Percentiles rank a stretch among this genome's conserved stretches.
Conservation (phyloP, 2,888 invertebrate genomes). For the Mongoloraphidia duomilia region DNA sequence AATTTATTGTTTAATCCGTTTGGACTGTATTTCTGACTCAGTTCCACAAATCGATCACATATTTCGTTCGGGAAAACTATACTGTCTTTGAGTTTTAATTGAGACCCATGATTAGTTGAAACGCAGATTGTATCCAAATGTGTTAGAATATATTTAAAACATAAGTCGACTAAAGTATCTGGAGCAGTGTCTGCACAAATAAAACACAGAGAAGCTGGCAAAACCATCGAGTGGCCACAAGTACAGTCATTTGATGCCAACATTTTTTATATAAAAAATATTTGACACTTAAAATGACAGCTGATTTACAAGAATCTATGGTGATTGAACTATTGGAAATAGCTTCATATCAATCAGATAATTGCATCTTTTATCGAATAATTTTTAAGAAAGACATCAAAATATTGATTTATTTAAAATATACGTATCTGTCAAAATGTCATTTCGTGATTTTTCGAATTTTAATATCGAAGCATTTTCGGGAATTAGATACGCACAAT, state of each 20-base stretch:
- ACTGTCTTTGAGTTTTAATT: slow-evolving; percentile 41
- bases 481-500: too few relatives aligned
- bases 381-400: too few relatives aligned
- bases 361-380: too few relatives aligned
- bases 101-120: slow-evolving; percentile 28
- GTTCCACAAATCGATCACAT: slow-evolving; percentile 50
- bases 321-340: too few relatives aligned
- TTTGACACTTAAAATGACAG: too few relatives aligned
- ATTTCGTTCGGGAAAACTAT: slow-evolving; percentile 54
- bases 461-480: too few relatives aligned
- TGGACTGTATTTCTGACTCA: slow-evolving; percentile 33
- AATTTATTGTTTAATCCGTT: slow-evolving; percentile 45
- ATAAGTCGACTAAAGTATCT: slow-evolving; percentile 46
- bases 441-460: too few relatives aligned
- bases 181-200: slow-evolving; percentile 33
- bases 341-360: too few relatives aligned
- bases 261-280: too few relatives aligned
- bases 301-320: too few relatives aligned
- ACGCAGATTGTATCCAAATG: slow-evolving; percentile 47
- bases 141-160: slow-evolving; percentile 44
- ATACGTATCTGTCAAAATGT: too few relatives aligned
- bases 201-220: slow-evolving; percentile 27
- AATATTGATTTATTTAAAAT: too few relatives aligned
- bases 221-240: slow-evolving; percentile 27
- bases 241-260: neutral